These are phyloP conservation scores for Axea sp. DNA, from an alignment of 2,888 invertebrate genomes.

Conservation along the genomic window DNA sequence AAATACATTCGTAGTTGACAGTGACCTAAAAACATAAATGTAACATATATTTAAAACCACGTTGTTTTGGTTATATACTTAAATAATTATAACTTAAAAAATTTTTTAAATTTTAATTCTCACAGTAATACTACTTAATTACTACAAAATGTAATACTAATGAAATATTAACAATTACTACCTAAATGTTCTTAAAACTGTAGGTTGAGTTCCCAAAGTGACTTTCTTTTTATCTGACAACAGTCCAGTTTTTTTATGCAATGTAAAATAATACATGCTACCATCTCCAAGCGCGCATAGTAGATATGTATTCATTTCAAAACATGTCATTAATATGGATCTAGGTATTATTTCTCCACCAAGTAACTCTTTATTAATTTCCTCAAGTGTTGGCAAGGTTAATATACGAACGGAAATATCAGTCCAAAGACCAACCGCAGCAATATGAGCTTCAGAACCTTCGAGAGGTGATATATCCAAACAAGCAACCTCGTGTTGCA, in stretches of 20 bases:
- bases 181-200: constrained; percentile 91
- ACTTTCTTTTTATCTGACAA: constrained; percentile 96
- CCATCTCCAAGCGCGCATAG: constrained; percentile 98
- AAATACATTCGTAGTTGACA: constrained; percentile 97
- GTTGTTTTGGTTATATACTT: too few species aligned
- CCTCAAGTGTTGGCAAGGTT: constrained; percentile 88
- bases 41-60: too few species aligned
- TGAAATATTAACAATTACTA: constrained; percentile 19
- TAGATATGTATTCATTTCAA: constrained; percentile 94
- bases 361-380: constrained; percentile 91
- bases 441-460: constrained; percentile 84
- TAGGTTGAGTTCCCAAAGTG: constrained; percentile 98
- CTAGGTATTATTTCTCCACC: constrained; percentile 98
- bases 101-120: too few species aligned
- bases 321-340: constrained; percentile 95
- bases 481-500: constrained; percentile 98
- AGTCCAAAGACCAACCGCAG: constrained; percentile 98
- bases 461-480: constrained; percentile 93
- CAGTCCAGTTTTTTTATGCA: constrained; percentile 87
- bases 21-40: constrained; percentile 81
- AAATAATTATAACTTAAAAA: too few species aligned
- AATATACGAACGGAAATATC: constrained; percentile 96
- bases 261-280: constrained; percentile 96
- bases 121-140: too few species aligned
- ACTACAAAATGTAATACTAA: too few species aligned